Percentiles rank a stretch among this genome's conserved stretches.
Evolutionary conservation across 2,797 vertebrate genomes (phyloP).

Genomic region (Mus caroli): DNA sequence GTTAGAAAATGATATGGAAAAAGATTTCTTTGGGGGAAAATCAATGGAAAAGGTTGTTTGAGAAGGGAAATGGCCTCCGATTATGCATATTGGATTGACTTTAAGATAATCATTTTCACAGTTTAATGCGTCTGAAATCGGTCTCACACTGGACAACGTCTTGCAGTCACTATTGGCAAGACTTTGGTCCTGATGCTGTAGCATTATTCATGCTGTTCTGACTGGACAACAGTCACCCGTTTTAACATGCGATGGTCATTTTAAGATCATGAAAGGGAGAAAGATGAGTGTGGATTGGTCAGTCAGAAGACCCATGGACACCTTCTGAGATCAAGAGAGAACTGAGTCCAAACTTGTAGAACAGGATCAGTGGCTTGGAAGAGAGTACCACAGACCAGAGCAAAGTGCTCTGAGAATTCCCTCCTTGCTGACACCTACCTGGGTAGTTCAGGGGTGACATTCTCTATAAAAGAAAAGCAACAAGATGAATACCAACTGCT

Average conservation of each 20-base stretch:
- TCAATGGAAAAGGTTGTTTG: background rate
- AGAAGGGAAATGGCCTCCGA: background rate
- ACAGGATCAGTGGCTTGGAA: background rate
- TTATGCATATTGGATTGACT: background rate
- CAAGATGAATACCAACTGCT: background rate
- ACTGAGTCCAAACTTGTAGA: background rate
- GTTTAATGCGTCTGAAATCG: conserved; percentile 34
- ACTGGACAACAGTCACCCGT: background rate
- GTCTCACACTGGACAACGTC: background rate
- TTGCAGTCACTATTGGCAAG: background rate
- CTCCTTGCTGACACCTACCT: background rate
- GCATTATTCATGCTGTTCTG: background rate
- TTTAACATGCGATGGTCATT: background rate
- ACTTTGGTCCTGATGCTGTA: background rate
- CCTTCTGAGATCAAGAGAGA: conserved; percentile 19
- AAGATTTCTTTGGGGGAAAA: background rate
- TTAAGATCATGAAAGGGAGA: background rate
- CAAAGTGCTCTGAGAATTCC: background rate
- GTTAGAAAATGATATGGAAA: background rate
- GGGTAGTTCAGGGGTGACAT: background rate
- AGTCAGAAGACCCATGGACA: background rate
- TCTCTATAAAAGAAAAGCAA: background rate
- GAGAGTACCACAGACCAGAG: conserved; percentile 24
- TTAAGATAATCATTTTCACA: background rate
- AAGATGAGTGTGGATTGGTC: background rate